Evolutionary conservation across 2,113 vertebrate genomes (phyloP).

Genomic region (Hucho hucho): DNA sequence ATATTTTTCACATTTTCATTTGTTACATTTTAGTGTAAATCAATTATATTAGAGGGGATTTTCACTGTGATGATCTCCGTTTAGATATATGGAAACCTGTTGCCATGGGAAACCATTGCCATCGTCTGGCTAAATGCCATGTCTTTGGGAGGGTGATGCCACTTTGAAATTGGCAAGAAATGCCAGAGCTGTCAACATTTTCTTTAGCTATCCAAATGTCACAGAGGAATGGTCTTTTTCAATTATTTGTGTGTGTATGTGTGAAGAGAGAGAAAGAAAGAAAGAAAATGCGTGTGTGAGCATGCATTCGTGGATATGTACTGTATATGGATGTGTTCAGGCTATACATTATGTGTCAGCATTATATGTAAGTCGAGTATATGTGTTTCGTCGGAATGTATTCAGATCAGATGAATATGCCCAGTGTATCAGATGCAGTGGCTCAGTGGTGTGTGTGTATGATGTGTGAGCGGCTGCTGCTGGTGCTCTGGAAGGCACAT

Average conservation of each 20-base stretch:
- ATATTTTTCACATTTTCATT: neutral
- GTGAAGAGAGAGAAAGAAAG: neutral
- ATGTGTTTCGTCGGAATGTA: neutral
- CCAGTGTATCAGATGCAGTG: neutral
- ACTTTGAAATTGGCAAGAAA: constrained; percentile 28
- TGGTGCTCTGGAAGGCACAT: constrained; percentile 29
- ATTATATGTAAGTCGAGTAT: neutral
- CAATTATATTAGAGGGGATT: neutral
- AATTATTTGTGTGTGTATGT: neutral
- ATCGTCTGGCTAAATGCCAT: constrained; percentile 36
- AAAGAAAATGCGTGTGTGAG: neutral
- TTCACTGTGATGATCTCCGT: neutral
- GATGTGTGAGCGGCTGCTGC: constrained; percentile 3
- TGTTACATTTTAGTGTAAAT: neutral
- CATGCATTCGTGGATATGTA: neutral
- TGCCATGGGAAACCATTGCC: constrained; percentile 32
- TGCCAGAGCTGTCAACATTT: constrained; percentile 4
- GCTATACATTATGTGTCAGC: too few relatives aligned
- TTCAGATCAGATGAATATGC: neutral
- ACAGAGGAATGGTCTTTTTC: neutral
- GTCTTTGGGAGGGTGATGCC: constrained; percentile 29
- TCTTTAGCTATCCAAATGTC: constrained; percentile 5
- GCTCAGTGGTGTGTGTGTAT: constrained; percentile 18
- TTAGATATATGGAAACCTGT: constrained; percentile 14
- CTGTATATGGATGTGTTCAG: neutral